Percentiles rank a stretch among this genome's conserved stretches.
phyloP scores from a whole-genome alignment of 2,888 invertebrate species.

The Xestia rhomboidea region DNA sequence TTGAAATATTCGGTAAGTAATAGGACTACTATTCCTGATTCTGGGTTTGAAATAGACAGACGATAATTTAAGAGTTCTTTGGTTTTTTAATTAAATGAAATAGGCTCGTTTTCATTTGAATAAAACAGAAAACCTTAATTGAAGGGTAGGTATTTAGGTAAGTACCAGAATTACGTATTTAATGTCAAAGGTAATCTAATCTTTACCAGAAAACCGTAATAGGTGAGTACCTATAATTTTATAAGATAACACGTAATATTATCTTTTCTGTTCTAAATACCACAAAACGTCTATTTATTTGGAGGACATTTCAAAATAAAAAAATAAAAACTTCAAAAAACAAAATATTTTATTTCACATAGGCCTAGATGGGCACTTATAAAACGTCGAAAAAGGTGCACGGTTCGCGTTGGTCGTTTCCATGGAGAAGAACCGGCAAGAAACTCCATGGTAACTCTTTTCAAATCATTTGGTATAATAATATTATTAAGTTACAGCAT shows the following conservation, averaged over 20 bases:
- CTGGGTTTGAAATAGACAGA: neutral
- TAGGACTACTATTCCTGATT: neutral
- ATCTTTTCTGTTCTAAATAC: neutral
- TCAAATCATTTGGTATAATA: too few species aligned
- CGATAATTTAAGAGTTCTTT: neutral
- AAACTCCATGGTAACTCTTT: too few species aligned
- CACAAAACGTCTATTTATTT: neutral
- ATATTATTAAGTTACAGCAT: too few species aligned
- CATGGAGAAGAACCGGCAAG: too few species aligned
- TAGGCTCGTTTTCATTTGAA: neutral
- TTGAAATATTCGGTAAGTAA: neutral
- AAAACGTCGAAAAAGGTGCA: too few species aligned
- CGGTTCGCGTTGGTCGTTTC: too few species aligned
- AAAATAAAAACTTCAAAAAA: too few species aligned
- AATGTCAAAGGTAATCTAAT: neutral
- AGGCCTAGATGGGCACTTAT: too few species aligned
- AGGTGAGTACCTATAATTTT: neutral
- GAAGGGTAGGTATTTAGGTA: neutral
- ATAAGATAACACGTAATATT: neutral
- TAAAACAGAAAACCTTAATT: neutral
- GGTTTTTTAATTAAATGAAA: neutral
- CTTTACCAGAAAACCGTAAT: neutral
- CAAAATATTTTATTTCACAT: too few species aligned
- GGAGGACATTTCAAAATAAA: neutral
- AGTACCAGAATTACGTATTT: neutral